Conservation (phyloP, 2,888 invertebrate species). For the Epinotia brunnichana region DNA sequence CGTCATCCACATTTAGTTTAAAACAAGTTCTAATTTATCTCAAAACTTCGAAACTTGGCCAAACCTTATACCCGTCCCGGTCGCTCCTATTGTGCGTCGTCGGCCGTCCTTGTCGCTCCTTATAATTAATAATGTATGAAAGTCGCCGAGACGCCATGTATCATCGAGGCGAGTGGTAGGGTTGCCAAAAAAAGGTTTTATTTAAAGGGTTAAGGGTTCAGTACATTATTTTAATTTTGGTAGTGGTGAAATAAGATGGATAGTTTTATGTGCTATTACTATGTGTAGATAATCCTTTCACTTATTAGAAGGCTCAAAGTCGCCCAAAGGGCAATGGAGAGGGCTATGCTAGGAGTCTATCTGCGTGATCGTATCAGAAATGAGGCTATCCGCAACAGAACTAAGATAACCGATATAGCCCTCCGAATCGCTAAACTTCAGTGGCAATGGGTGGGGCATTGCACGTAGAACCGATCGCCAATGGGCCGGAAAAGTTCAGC, state of each 20-base stretch:
- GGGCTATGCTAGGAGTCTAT: too few relatives aligned
- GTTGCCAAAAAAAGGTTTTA: conserved; percentile 65
- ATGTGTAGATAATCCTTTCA: too few relatives aligned
- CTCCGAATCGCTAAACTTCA: too few relatives aligned
- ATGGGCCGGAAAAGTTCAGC: too few relatives aligned
- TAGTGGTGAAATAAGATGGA: not conserved
- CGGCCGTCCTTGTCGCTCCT: conserved; percentile 44
- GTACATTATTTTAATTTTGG: conserved; percentile 31
- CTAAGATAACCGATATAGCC: too few relatives aligned
- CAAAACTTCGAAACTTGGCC: conserved; percentile 40
- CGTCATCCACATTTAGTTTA: conserved; percentile 30
- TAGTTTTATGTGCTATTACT: not conserved
- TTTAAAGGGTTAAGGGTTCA: conserved; percentile 45
- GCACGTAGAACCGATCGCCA: too few relatives aligned
- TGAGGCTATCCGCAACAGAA: too few relatives aligned
- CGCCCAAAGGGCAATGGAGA: too few relatives aligned
- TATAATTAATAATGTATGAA: conserved; percentile 79
- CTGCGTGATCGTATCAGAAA: too few relatives aligned
- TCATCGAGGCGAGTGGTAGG: conserved; percentile 65
- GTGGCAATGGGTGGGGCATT: too few relatives aligned
- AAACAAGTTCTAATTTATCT: conserved; percentile 39
- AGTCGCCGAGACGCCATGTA: conserved; percentile 68
- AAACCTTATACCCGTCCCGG: conserved; percentile 51
- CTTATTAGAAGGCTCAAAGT: too few relatives aligned
- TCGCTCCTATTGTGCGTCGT: conserved; percentile 50